Evolutionary conservation across 2,888 invertebrate genomes (phyloP).

Genomic region (Geotrupes spiniger): DNA sequence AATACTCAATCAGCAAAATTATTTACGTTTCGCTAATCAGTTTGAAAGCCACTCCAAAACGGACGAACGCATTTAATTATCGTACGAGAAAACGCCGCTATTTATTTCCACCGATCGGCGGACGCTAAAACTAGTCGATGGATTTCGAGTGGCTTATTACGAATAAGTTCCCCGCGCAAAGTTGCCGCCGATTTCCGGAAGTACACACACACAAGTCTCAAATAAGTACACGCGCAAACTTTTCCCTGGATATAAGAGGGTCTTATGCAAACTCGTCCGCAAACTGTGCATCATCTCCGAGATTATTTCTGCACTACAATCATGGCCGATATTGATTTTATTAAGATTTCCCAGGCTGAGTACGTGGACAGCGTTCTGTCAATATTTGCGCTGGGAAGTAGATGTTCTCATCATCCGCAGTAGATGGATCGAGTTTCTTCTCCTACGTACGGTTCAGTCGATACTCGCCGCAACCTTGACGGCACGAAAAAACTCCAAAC

Average conservation of each 20-base stretch:
- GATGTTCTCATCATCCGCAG: conserved; percentile 55
- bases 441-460: conserved; percentile 15
- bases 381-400: conserved; percentile 68
- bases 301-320: conserved; percentile 36
- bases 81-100: too few species aligned
- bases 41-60: too few species aligned
- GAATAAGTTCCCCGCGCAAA: too few species aligned
- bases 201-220: too few species aligned
- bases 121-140: too few species aligned
- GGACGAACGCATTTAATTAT: too few species aligned
- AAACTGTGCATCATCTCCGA: conserved; percentile 24
- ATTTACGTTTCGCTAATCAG: too few species aligned
- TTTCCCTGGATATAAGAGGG: conserved; percentile 2
- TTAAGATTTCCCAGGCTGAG: conserved; percentile 45
- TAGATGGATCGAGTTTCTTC: conserved; percentile 44
- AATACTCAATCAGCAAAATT: too few species aligned
- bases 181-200: too few species aligned
- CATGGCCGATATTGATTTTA: conserved; percentile 45
- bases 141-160: too few species aligned
- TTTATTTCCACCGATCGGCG: too few species aligned
- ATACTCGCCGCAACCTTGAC: conserved; percentile 12
- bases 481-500: too few species aligned
- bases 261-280: conserved; percentile 14
- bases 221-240: not conserved
- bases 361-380: conserved; percentile 53